Percentiles rank a stretch among this genome's conserved stretches.
phyloP scores from a whole-genome alignment of 1,140 invertebrate species.

The Condylostylus longicornis region DNA sequence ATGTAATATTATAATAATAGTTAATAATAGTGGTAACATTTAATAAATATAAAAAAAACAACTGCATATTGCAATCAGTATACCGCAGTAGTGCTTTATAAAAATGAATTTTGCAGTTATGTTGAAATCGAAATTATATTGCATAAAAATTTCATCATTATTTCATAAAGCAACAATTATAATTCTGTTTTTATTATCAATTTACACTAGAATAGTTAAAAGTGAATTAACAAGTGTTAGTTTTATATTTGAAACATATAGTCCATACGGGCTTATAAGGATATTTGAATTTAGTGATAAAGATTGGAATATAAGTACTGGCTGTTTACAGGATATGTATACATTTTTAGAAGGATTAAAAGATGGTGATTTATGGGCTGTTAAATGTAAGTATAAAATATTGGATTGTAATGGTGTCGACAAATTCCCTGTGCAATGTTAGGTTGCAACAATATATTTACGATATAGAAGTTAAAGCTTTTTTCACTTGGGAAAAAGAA shows the following conservation, averaged over 20 bases:
- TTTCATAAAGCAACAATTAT: too few species aligned
- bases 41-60: too few species aligned
- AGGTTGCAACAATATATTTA: too few species aligned
- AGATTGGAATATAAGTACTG: conserved; percentile 11
- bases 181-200: too few species aligned
- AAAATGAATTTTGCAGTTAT: neutral
- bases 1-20: too few species aligned
- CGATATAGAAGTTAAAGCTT: too few species aligned
- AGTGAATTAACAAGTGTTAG: conserved; percentile 9
- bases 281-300: conserved; percentile 13
- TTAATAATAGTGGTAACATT: too few species aligned
- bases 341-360: conserved; percentile 9
- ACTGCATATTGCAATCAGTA: too few species aligned
- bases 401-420: too few species aligned
- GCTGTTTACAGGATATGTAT: conserved; percentile 10
- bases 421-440: too few species aligned
- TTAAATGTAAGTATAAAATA: conserved; percentile 7
- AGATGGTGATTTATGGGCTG: conserved; percentile 7
- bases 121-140: neutral
- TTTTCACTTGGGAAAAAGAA: too few species aligned
- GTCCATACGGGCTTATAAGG: conserved; percentile 8
- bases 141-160: neutral
- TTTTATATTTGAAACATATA: conserved; percentile 11
- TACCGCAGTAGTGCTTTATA: too few species aligned
- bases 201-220: neutral